Evolutionary conservation across 1,140 invertebrate genomes (phyloP).

Genomic region (Paraescarpia echinospica): DNA sequence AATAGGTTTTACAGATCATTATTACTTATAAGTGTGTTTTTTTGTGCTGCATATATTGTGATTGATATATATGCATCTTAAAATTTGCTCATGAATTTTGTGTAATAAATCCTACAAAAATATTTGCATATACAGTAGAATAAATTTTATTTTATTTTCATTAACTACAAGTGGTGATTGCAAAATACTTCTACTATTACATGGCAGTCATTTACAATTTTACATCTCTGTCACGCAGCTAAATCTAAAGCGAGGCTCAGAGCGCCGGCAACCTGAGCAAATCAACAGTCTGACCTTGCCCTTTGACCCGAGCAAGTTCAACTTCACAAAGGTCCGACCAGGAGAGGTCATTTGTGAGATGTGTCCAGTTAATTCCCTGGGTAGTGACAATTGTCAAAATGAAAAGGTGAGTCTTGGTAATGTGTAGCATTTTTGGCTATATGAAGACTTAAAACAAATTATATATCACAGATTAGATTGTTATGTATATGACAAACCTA

Average conservation of each 20-base stretch:
- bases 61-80: too few species aligned
- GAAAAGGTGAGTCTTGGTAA: slow-evolving; percentile 19
- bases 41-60: neutral
- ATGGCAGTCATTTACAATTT: neutral
- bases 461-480: too few species aligned
- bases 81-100: too few species aligned
- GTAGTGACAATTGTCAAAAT: slow-evolving; percentile 4
- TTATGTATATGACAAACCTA: neutral
- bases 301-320: slow-evolving; percentile 67
- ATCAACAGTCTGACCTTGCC: slow-evolving; percentile 64
- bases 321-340: slow-evolving; percentile 68
- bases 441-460: too few species aligned
- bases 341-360: slow-evolving; percentile 64
- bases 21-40: neutral
- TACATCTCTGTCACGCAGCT: slow-evolving; percentile 60
- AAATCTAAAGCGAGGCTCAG: slow-evolving; percentile 66
- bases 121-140: too few species aligned
- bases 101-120: too few species aligned
- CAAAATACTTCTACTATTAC: neutral
- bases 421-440: neutral
- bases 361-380: slow-evolving; percentile 14
- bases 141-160: neutral
- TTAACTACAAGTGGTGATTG: neutral
- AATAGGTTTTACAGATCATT: neutral
- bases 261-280: slow-evolving; percentile 66